Percentiles rank a stretch among this genome's conserved stretches.
Conservation (phyloP, 2,113 vertebrate genomes). For the Pelecanoides urinatrix region DNA sequence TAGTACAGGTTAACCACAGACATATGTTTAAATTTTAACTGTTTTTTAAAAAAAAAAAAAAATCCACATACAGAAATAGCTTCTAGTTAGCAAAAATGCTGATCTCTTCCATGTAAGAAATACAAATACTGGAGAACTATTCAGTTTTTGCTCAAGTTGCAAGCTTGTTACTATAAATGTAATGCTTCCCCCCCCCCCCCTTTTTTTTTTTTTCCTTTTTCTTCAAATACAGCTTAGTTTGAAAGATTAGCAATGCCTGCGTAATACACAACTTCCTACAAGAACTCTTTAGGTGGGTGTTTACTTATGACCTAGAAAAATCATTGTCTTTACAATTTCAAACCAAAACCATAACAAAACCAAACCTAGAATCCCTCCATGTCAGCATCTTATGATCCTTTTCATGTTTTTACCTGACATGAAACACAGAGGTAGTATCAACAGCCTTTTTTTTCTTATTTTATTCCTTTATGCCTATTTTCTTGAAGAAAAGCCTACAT, state of each 20-base stretch:
- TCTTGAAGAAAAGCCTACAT: slow-evolving; percentile 10
- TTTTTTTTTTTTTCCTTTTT: not conserved
- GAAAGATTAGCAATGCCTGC: not conserved
- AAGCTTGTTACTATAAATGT: not conserved
- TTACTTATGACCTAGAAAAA: not conserved
- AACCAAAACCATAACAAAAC: not conserved
- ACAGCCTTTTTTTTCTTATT: not conserved
- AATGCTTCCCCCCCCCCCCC: not conserved
- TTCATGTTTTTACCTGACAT: not conserved
- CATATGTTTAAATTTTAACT: not conserved
- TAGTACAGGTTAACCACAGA: not conserved
- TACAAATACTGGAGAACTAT: not conserved
- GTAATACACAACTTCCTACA: not conserved
- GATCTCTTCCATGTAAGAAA: not conserved
- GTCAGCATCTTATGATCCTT: not conserved
- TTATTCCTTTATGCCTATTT: not conserved
- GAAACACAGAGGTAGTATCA: not conserved
- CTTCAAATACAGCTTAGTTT: not conserved
- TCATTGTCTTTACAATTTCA: not conserved
- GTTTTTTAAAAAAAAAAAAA: not conserved
- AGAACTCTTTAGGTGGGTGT: not conserved
- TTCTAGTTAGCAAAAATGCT: not conserved
- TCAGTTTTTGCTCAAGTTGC: not conserved
- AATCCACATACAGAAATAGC: not conserved
- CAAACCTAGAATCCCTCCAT: not conserved